These are phyloP conservation scores for Lamprotornis superbus DNA, from an alignment of 2,113 vertebrate genomes.

Conservation along the genomic window DNA sequence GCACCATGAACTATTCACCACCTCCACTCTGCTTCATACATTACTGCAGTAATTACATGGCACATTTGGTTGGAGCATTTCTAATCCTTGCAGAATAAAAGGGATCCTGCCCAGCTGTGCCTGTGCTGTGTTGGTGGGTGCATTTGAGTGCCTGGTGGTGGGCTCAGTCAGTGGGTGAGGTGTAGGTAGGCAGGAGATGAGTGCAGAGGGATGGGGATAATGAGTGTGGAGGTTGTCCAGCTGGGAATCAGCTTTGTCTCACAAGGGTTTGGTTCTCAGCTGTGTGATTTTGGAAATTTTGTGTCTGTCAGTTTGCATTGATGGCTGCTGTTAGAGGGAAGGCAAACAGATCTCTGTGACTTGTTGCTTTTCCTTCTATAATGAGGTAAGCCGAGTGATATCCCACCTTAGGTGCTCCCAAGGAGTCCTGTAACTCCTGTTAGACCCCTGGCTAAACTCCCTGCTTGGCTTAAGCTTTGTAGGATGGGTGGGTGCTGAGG, in stretches of 20 bases:
- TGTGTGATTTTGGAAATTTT: not conserved
- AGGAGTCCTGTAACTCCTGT: not conserved
- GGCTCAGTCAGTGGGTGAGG: not conserved
- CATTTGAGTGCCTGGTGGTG: not conserved
- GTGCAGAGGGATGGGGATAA: not conserved
- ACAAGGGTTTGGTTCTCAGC: not conserved
- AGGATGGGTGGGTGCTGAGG: not conserved
- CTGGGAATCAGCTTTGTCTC: not conserved
- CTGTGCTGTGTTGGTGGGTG: not conserved
- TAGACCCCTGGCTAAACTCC: not conserved
- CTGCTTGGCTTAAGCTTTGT: not conserved
- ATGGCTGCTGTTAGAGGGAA: not conserved
- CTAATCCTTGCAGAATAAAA: not conserved
- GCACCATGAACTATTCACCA: not conserved
- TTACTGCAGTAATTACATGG: not conserved
- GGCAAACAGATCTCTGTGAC: not conserved
- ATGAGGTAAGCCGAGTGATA: no score
- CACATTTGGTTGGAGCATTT: not conserved
- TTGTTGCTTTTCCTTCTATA: not conserved
- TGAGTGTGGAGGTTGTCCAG: not conserved
- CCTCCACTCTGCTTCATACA: not conserved
- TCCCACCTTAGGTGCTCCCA: rapidly evolving
- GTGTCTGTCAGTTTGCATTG: not conserved
- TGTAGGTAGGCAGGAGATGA: not conserved
- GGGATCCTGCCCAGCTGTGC: not conserved